Evolutionary conservation across 2,113 vertebrate species (phyloP).

Genomic region (Prunella fulvescens): DNA sequence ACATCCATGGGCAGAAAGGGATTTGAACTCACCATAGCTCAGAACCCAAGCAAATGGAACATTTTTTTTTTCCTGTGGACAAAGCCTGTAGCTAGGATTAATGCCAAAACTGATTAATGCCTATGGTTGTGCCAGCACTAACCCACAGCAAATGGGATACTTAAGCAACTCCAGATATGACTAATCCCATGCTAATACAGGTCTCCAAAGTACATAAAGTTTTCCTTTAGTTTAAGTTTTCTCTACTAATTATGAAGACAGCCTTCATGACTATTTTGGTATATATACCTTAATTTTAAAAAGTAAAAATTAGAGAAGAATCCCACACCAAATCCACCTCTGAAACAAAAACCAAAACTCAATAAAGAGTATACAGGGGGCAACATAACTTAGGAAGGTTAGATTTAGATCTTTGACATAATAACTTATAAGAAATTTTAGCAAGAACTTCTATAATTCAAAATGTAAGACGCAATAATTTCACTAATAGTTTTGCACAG

Average conservation of each 20-base stretch:
- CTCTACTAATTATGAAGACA: not conserved
- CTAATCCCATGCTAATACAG: not conserved
- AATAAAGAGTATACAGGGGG: not conserved
- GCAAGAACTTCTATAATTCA: not conserved
- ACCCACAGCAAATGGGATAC: not conserved
- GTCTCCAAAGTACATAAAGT: not conserved
- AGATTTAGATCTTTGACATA: not conserved
- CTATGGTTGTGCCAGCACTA: not conserved
- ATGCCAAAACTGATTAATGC: not conserved
- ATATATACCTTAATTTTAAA: not conserved
- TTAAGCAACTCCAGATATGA: not conserved
- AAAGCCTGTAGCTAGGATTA: not conserved
- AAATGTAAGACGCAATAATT: not conserved
- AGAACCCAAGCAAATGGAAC: not conserved
- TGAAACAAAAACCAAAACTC: not conserved
- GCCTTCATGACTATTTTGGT: not conserved
- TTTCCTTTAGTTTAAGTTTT: not conserved
- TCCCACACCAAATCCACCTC: not conserved
- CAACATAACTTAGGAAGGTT: not conserved
- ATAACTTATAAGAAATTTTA: not conserved
- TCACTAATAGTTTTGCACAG: not conserved
- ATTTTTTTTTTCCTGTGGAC: not conserved
- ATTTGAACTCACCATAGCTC: not conserved
- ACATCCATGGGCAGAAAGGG: not conserved
- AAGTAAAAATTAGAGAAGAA: not conserved